Evolutionary conservation across 2,797 vertebrate genomes (phyloP), one percentile per base, ranked within the genome.

Genomic region (Setipinna tenuifilis): DNA sequence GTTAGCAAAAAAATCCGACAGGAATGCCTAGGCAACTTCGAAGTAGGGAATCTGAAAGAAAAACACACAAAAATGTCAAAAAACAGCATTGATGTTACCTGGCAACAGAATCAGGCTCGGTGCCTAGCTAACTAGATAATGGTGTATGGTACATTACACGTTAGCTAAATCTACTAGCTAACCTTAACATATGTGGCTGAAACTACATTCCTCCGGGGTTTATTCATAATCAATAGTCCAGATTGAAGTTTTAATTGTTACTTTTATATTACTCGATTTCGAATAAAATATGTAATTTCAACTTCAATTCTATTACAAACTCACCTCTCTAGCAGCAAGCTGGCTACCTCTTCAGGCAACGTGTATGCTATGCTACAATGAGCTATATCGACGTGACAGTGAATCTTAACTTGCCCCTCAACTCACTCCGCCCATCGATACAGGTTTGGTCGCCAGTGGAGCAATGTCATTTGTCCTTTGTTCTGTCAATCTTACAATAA

Each of bases 351-450:
- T 78, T 78, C 71, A 78, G 71, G 71, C 71, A 78, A 78, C 71
- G 71, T 78, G 85, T 75, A 91, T 95, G 94, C 95, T 94, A 93
- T 90, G 90, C 93, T 91, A 93, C 90, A 93, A 90, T 93, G 93
- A 91, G 82, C 86, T 83, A 62, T 84, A 65, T 46, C 85, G 87
- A 83, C 85, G 87, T 87, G 89, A 87, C 85, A 88, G 82, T 84
- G 83, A 87, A 86, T 87, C 89, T 91, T 88, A 85, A 85, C 58
- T 83, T 71, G 59, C 35, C 46, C 75, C 57, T 61, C 57, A 9
- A 17, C n/a, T 80, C 35, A 7, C 85, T 85, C 87, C 90, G 88
- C 92, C 90, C 57, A 57, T 23, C 7, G 12, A 16, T 81, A 25
- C 9, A 85, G 28, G 83, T 86, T 82, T 59, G 4, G 35, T 11